Evolutionary conservation across 2,888 invertebrate species (phyloP).

Genomic region (Oxycera nigricornis): DNA sequence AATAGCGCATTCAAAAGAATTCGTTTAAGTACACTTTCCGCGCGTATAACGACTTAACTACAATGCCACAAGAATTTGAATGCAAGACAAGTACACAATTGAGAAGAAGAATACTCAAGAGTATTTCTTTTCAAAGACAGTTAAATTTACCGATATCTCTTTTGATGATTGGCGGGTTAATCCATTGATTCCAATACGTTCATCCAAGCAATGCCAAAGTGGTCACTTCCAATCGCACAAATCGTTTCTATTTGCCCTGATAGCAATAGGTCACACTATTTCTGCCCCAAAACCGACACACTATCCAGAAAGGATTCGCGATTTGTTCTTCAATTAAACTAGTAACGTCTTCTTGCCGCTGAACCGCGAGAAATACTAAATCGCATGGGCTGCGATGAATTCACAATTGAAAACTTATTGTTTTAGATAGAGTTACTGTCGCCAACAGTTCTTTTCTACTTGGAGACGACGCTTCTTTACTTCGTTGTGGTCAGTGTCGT

Average conservation of each 20-base stretch:
- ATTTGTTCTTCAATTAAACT: background rate
- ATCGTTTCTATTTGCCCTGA: background rate
- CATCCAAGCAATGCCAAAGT: background rate
- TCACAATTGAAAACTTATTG: slow-evolving; percentile 27
- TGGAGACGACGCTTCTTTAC: background rate
- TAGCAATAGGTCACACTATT: too few relatives aligned
- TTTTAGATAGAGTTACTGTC: slow-evolving; percentile 7
- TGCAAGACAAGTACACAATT: slow-evolving; percentile 25
- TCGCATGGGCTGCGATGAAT: background rate
- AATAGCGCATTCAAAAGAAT: too few relatives aligned
- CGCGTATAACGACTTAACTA: background rate
- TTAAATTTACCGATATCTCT: slow-evolving; percentile 44
- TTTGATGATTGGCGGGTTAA: slow-evolving; percentile 32
- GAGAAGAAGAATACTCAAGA: slow-evolving; percentile 20
- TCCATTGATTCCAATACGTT: slow-evolving; percentile 37
- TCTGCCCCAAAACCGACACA: background rate
- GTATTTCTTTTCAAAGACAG: slow-evolving; percentile 35
- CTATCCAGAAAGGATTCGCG: background rate
- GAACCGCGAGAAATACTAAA: slow-evolving; percentile 9
- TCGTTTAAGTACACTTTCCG: too few relatives aligned
- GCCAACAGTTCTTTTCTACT: background rate
- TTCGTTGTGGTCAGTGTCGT: background rate
- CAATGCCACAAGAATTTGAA: slow-evolving; percentile 6
- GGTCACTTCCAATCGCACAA: background rate
- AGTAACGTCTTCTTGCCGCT: background rate